Evolutionary conservation across 1,140 invertebrate species (phyloP).

Genomic region (Samia ricini): DNA sequence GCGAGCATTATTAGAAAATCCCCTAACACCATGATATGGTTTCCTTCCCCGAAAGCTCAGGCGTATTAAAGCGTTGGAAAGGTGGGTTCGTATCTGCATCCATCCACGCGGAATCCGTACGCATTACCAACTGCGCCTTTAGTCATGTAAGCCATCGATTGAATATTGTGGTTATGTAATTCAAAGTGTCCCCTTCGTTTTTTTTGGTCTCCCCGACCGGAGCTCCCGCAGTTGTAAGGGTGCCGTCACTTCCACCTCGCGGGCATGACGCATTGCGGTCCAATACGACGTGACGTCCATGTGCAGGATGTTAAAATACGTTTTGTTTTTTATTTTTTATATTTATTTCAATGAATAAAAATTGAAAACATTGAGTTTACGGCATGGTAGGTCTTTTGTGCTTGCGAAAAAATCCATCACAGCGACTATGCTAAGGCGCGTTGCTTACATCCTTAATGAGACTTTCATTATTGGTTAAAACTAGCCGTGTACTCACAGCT

Average conservation of each 20-base stretch:
- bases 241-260: slow-evolving; percentile 21
- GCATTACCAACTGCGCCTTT: no score
- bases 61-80: no score
- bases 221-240: slow-evolving; percentile 34
- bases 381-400: neutral
- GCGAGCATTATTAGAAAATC: no score
- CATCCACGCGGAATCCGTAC: no score
- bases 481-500: no score
- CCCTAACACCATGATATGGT: no score
- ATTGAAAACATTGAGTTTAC: neutral
- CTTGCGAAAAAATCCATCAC: no score
- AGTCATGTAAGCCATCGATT: neutral
- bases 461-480: no score
- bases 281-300: slow-evolving; percentile 11
- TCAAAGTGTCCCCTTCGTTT: neutral
- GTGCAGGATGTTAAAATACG: neutral
- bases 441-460: no score
- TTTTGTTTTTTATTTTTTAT: neutral
- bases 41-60: no score
- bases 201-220: neutral
- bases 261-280: slow-evolving; percentile 26
- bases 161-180: neutral
- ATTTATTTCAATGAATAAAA: neutral
- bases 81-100: no score
- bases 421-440: no score